These are phyloP conservation scores for Ammodytes marinus DNA, from an alignment of 2,113 vertebrate species.

Conservation along the genomic window DNA sequence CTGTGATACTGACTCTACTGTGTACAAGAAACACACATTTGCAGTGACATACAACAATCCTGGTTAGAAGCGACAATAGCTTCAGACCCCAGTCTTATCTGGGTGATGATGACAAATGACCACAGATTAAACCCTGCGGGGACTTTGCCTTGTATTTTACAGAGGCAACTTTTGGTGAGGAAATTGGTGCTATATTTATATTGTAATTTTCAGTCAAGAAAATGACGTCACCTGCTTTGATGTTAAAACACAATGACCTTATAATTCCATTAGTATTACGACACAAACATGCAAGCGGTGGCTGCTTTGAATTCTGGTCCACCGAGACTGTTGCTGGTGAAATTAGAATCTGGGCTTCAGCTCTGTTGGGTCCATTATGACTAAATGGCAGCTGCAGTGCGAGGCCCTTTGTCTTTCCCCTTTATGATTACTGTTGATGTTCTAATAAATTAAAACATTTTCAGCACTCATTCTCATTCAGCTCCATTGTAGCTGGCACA, in stretches of 20 bases:
- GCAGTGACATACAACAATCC: background rate
- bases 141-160: background rate
- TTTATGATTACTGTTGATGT: background rate
- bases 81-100: background rate
- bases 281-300: slow-evolving; percentile 19
- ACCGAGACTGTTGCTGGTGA: slow-evolving; percentile 5
- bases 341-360: background rate
- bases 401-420: background rate
- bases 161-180: background rate
- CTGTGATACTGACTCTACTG: background rate
- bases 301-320: slow-evolving; percentile 28
- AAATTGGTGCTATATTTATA: slow-evolving; percentile 1
- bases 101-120: slow-evolving; percentile 10
- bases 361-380: slow-evolving; percentile 14
- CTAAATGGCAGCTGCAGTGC: background rate
- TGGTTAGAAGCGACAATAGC: slow-evolving; percentile 1
- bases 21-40: background rate
- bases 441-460: background rate
- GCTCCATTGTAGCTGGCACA: background rate
- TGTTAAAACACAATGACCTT: slow-evolving; percentile 30
- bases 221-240: background rate
- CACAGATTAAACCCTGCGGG: slow-evolving; percentile 2
- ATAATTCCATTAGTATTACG: slow-evolving; percentile 24
- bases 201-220: slow-evolving; percentile 14
- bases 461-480: background rate